These are phyloP conservation scores for Anoplolepis gracilipes DNA, from an alignment of 1,140 invertebrate species.

Conservation along the genomic window DNA sequence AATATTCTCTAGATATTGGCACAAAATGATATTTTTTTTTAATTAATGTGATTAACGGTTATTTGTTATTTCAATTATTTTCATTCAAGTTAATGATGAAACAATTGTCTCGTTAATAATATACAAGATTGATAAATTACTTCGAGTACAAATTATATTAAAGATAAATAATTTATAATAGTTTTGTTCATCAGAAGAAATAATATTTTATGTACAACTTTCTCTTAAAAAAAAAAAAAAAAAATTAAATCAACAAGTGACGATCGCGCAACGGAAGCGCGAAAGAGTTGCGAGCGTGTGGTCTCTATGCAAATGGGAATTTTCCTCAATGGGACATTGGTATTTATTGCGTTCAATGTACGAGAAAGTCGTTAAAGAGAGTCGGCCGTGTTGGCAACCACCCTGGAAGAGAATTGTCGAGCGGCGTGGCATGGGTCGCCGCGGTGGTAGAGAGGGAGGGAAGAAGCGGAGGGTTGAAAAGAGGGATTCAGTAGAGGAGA, in stretches of 20 bases:
- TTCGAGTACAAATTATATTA: neutral
- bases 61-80: neutral
- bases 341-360: conserved; percentile 76
- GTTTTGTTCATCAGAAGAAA: neutral
- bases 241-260: conserved; percentile 20
- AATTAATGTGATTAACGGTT: neutral
- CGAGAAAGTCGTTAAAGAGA: conserved; percentile 77
- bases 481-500: conserved; percentile 75
- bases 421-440: conserved; percentile 54
- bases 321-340: conserved; percentile 71
- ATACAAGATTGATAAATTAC: neutral
- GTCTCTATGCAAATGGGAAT: conserved; percentile 65
- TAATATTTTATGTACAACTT: neutral
- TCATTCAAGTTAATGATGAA: neutral
- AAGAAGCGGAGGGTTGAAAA: conserved; percentile 71
- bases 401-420: conserved; percentile 74
- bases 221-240: neutral
- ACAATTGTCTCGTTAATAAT: neutral
- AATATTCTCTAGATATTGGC: neutral
- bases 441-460: conserved; percentile 36
- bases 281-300: conserved; percentile 39
- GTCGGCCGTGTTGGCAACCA: conserved; percentile 74
- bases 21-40: neutral
- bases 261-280: neutral
- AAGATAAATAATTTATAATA: neutral